Conservation (phyloP, 2,888 invertebrate genomes). For the Embidobia sp. region DNA sequence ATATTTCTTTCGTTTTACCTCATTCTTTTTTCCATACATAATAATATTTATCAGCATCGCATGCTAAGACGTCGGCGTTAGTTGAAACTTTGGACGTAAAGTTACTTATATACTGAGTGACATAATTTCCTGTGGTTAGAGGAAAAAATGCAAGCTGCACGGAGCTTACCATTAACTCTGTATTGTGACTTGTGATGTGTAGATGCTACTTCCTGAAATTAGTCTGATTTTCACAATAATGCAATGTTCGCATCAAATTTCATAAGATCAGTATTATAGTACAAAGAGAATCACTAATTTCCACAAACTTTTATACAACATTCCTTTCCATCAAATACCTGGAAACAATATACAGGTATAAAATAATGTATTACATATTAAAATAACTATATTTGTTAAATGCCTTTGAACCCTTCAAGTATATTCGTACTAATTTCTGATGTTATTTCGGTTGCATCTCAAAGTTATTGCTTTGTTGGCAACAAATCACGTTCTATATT, state of each 20-base stretch:
- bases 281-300: too few species aligned
- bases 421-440: too few species aligned
- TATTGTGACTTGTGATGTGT: slow-evolving; percentile 32
- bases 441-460: too few species aligned
- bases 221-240: slow-evolving; percentile 27
- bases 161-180: slow-evolving; percentile 41
- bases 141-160: slow-evolving; percentile 30
- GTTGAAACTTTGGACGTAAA: slow-evolving; percentile 43
- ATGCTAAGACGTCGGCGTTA: slow-evolving; percentile 18
- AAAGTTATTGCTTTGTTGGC: too few species aligned
- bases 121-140: slow-evolving; percentile 43
- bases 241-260: slow-evolving; percentile 1
- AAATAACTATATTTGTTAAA: too few species aligned
- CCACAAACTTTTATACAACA: too few species aligned
- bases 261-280: too few species aligned
- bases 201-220: slow-evolving; percentile 35
- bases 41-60: slow-evolving; percentile 37
- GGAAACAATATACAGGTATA: too few species aligned
- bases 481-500: too few species aligned
- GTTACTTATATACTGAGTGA: slow-evolving; percentile 45
- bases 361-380: too few species aligned
- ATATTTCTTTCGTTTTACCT: slow-evolving; percentile 7
- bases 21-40: slow-evolving; percentile 20
- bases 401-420: too few species aligned
- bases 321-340: too few species aligned